phyloP scores from a whole-genome alignment of 2,888 invertebrate species.

The Metopia argyrocephala region DNA sequence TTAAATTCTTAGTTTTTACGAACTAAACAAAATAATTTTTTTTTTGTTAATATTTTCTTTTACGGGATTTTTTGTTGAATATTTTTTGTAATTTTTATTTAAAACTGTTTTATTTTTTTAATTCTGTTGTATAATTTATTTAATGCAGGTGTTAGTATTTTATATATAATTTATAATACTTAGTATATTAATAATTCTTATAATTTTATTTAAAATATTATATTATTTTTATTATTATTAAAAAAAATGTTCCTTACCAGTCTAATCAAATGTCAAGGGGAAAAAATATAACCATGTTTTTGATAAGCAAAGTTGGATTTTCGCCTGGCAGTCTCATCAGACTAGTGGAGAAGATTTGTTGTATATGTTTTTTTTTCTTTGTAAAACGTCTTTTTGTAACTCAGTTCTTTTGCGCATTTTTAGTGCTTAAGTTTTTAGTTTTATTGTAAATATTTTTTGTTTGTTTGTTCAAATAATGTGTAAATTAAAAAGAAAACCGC shows the following conservation, averaged over 20 bases:
- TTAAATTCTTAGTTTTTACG: constrained; percentile 42
- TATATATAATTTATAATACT: constrained; percentile 38
- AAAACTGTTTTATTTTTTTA: constrained; percentile 39
- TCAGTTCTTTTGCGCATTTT: constrained; percentile 65
- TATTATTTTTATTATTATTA: neutral
- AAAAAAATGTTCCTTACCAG: constrained; percentile 41
- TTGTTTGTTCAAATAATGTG: neutral
- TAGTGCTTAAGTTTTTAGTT: constrained; percentile 59
- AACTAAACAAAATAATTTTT: constrained; percentile 50
- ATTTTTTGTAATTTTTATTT: constrained; percentile 36
- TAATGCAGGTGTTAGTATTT: constrained; percentile 43
- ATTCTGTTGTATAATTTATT: constrained; percentile 39
- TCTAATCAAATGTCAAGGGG: constrained; percentile 46
- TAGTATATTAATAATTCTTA: constrained; percentile 5
- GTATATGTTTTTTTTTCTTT: neutral
- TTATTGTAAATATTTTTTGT: constrained; percentile 17
- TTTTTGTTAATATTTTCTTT: constrained; percentile 38
- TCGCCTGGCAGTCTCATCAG: constrained; percentile 42
- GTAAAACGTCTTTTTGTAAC: constrained; percentile 27
- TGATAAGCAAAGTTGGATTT: constrained; percentile 35
- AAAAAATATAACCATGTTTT: constrained; percentile 44
- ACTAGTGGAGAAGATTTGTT: constrained; percentile 38
- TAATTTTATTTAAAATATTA: too few relatives aligned
- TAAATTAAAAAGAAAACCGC: neutral
- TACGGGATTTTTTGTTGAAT: constrained; percentile 11